A percentile compares a stretch with the other conserved stretches of the same genome.
Conservation (phyloP, 2,797 vertebrate species). For the Argentina silus region DNA sequence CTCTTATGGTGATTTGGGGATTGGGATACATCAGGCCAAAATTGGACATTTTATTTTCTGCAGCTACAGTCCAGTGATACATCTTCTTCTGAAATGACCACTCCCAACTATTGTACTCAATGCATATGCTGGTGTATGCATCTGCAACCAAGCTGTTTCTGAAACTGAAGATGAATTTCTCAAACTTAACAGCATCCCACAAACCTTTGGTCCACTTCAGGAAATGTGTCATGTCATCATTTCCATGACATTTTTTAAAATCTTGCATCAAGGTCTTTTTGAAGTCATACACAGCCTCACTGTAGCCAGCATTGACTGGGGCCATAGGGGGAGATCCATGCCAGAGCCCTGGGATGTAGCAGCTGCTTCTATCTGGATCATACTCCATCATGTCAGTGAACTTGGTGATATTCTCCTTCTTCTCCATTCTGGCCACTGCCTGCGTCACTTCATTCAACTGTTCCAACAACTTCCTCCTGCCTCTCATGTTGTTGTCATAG, state of each 20-base stretch:
- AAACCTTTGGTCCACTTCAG: slow-evolving; percentile 53
- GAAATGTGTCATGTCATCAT: slow-evolving; percentile 64
- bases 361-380: slow-evolving; percentile 65
- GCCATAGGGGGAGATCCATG: slow-evolving; percentile 82
- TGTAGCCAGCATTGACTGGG: slow-evolving; percentile 77
- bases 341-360: slow-evolving; percentile 82
- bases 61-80: neutral
- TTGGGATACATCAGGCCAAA: neutral
- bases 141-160: slow-evolving; percentile 47
- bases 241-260: slow-evolving; percentile 51
- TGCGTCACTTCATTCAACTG: slow-evolving; percentile 45
- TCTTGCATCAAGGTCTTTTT: slow-evolving; percentile 66
- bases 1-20: neutral
- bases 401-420: neutral
- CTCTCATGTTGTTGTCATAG: slow-evolving; percentile 39
- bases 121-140: slow-evolving; percentile 32
- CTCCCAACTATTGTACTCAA: slow-evolving; percentile 36
- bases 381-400: slow-evolving; percentile 72
- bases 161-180: slow-evolving; percentile 35
- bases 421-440: slow-evolving; percentile 67
- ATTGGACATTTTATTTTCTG: neutral
- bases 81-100: slow-evolving; percentile 29
- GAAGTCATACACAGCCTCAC: slow-evolving; percentile 63
- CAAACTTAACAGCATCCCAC: slow-evolving; percentile 54
- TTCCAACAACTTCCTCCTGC: slow-evolving; percentile 20